These are phyloP conservation scores for Baccha elongata DNA, from an alignment of 2,888 invertebrate species.

Conservation along the genomic window DNA sequence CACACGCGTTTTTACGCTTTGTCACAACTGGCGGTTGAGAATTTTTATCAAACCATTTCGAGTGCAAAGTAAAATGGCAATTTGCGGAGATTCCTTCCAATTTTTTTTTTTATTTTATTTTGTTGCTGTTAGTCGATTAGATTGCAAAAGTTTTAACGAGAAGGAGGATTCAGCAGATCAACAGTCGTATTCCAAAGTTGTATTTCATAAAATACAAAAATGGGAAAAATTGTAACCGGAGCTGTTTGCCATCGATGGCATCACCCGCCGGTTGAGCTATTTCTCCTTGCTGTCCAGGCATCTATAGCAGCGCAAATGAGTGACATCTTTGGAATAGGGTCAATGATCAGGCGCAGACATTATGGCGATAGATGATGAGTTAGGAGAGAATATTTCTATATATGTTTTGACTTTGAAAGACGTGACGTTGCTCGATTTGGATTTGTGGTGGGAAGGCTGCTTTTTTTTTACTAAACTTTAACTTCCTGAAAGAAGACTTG, in stretches of 20 bases:
- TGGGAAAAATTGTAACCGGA: constrained; percentile 48
- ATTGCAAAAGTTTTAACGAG: constrained; percentile 41
- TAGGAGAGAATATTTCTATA: constrained; percentile 31
- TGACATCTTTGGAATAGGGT: constrained; percentile 67
- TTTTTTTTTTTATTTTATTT: constrained; percentile 17
- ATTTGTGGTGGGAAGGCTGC: constrained; percentile 22
- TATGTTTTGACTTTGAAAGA: constrained; percentile 15
- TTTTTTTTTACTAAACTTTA: not conserved
- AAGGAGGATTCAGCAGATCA: constrained; percentile 48
- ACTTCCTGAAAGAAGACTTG: not conserved
- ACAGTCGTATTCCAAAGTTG: constrained; percentile 34
- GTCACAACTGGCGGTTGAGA: constrained; percentile 70
- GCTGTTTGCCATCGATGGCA: constrained; percentile 66
- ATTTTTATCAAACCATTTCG: constrained; percentile 71
- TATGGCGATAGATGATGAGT: constrained; percentile 53
- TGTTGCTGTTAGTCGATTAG: constrained; percentile 4
- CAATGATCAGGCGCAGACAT: constrained; percentile 71
- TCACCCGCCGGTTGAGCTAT: constrained; percentile 70
- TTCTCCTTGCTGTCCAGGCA: constrained; percentile 40
- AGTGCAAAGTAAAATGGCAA: constrained; percentile 72
- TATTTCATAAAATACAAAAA: constrained; percentile 28
- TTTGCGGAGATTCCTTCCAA: constrained; percentile 75
- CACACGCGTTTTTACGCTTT: constrained; percentile 74
- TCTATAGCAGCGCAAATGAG: constrained; percentile 56
- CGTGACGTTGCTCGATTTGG: constrained; percentile 17